Evolutionary conservation across 2,113 vertebrate species (phyloP).

Genomic region (Tichodroma muraria): DNA sequence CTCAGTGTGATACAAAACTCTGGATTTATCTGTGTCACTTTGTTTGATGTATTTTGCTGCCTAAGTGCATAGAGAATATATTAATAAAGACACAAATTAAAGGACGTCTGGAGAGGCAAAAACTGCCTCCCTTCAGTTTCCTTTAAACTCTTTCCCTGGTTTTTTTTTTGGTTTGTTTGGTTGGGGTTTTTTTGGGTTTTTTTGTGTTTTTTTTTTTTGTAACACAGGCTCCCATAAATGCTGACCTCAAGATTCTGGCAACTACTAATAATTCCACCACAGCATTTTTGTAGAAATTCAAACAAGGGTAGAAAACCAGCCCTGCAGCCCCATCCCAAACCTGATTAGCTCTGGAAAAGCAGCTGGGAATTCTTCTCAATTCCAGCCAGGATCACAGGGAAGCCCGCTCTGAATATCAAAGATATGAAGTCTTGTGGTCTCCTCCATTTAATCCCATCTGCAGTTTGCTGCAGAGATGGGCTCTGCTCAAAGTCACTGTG

Average conservation of each 20-base stretch:
- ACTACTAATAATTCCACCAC: background rate
- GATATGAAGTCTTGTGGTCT: background rate
- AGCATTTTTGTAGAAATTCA: background rate
- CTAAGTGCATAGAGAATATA: background rate
- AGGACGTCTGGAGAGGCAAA: background rate
- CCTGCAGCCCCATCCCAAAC: background rate
- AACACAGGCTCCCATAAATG: background rate
- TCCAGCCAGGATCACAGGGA: background rate
- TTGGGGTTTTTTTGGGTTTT: background rate
- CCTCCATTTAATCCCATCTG: background rate
- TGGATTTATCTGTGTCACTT: background rate
- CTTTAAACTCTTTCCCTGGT: background rate
- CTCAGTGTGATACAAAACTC: background rate
- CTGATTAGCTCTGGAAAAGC: background rate
- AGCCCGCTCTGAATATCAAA: background rate
- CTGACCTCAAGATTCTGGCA: background rate
- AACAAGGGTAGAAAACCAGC: background rate
- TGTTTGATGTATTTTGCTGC: background rate
- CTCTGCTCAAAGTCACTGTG: background rate
- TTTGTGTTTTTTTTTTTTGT: background rate
- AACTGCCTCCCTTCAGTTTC: background rate
- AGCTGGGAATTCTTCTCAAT: background rate
- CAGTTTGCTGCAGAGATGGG: background rate
- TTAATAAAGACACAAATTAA: background rate
- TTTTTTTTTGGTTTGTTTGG: background rate